Evolutionary conservation across 2,797 vertebrate genomes (phyloP), one percentile per base, ranked within the genome.

Genomic region (Acipenser transmontanus): DNA sequence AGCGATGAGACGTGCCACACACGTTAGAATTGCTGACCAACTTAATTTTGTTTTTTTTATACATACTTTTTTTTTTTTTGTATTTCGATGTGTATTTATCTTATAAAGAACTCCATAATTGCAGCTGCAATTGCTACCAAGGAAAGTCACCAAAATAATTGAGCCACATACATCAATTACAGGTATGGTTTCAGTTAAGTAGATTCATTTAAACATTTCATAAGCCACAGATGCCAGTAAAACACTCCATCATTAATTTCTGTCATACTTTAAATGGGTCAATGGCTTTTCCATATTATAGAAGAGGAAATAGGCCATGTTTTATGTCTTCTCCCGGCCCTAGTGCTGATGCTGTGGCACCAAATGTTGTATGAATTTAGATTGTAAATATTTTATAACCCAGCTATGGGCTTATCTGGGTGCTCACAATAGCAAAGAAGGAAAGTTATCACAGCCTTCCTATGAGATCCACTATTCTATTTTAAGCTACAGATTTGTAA

Each of bases 11-110:
- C 34, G 34, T 34, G 34, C 34, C 34, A 76, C 47, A 74, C 0
- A 63, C 34, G 11, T 10, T 5, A 10, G 51, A 50, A 50, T 50
- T 63, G 20, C 51, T 63, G 13, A 14, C 8, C 49, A 10, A 50
- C 13, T 60, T 17, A 6, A 14, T 50, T 50, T 50, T 63, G 50
- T 49, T 63, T 63, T 50, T 63, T 63, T 63, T 50, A 63, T 49
- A 50, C 62, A 51, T 49, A 63, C 62, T 13, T 13, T 50, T 17
- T 17, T 17, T 17, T 17, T 17, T 17, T 17, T 63, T 50, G 7
- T 9, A n/a, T 49, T 12, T 8, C 47, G 12, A 17, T 6, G 8
- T 10, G 14, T 12, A 8, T 8, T 68, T 17, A 11, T 60, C 14
- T 59, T 57, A n/a, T 57, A 57, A 57, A 57, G 12, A n/a, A n/a